These are phyloP conservation scores for Chrysaora quinquecirrha DNA, from an alignment of 30 jellyfish, hydroid and myxozoan species.

Conservation along the genomic window DNA sequence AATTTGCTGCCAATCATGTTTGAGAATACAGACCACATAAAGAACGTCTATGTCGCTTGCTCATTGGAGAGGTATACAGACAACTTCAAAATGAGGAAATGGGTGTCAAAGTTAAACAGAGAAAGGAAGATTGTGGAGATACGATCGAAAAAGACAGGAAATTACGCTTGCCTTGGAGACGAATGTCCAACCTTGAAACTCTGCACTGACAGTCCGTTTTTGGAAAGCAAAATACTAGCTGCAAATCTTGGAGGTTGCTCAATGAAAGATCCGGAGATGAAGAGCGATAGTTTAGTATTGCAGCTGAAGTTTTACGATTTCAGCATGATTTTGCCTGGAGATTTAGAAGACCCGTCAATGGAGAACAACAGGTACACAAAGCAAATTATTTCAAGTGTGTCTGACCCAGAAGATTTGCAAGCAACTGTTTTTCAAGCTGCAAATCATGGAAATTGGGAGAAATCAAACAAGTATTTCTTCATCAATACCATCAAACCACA, in stretches of 20 bases:
- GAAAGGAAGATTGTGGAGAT: constrained; percentile 39
- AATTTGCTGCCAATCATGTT: constrained; percentile 53
- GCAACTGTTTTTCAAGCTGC: constrained; percentile 74
- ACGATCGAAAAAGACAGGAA: constrained; percentile 40
- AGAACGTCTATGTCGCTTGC: constrained; percentile 42
- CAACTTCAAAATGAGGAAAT: constrained; percentile 11
- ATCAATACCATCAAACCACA: constrained; percentile 59
- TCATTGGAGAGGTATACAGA: constrained; percentile 18
- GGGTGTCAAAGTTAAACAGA: constrained; percentile 43
- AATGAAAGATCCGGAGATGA: constrained; percentile 21
- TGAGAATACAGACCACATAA: constrained; percentile 21
- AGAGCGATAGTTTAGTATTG: constrained; percentile 54
- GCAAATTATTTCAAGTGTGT: constrained; percentile 30
- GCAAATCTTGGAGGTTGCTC: constrained; percentile 82
- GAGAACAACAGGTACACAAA: constrained; percentile 13
- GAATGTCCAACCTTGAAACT: constrained; percentile 55
- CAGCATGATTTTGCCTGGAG: constrained; percentile 75
- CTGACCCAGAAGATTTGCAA: constrained; percentile 57
- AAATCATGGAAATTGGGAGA: constrained; percentile 67
- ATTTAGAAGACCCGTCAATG: constrained; percentile 57
- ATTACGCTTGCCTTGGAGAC: constrained; percentile 65
- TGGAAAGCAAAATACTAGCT: constrained; percentile 51
- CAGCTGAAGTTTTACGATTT: constrained; percentile 55
- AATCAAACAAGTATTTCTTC: constrained; percentile 60
- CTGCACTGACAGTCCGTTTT: constrained; percentile 55